A percentile compares a stretch with the other conserved stretches of the same genome.
Conservation (phyloP, 2,113 vertebrate genomes). For the Zapus hudsonius region DNA sequence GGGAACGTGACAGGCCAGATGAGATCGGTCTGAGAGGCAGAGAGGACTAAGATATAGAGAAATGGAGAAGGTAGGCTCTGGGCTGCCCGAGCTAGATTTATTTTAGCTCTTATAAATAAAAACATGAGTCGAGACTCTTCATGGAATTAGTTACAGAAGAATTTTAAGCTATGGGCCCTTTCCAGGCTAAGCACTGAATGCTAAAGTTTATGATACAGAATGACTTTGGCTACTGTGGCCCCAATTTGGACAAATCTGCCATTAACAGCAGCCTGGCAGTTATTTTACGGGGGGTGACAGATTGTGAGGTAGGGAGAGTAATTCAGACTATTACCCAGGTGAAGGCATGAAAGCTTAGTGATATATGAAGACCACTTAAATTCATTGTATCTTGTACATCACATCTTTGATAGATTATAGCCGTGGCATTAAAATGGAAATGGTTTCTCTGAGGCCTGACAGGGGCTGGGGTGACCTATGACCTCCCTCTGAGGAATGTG, state of each 20-base stretch:
- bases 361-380: constrained; percentile 96
- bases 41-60: constrained; percentile 47
- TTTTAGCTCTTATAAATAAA: constrained; percentile 85
- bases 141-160: constrained; percentile 82
- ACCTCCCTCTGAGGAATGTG: constrained; percentile 92
- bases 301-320: constrained; percentile 93
- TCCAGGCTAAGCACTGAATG: constrained; percentile 79
- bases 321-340: constrained; percentile 95
- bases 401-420: constrained; percentile 97
- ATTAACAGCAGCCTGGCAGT: constrained; percentile 88
- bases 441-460: constrained; percentile 94
- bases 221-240: constrained; percentile 84
- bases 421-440: constrained; percentile 99
- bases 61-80: constrained; percentile 27
- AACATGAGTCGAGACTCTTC: constrained; percentile 73
- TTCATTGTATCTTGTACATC: constrained; percentile 95
- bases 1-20: constrained; percentile 64
- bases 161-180: constrained; percentile 76
- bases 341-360: constrained; percentile 92
- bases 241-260: constrained; percentile 89
- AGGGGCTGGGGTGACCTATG: constrained; percentile 89
- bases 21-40: constrained; percentile 35
- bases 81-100: neutral
- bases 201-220: constrained; percentile 89
- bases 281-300: constrained; percentile 92